Evolutionary conservation across 2,888 invertebrate genomes (phyloP).

Genomic region (Parapristionchus giblindavisi): DNA sequence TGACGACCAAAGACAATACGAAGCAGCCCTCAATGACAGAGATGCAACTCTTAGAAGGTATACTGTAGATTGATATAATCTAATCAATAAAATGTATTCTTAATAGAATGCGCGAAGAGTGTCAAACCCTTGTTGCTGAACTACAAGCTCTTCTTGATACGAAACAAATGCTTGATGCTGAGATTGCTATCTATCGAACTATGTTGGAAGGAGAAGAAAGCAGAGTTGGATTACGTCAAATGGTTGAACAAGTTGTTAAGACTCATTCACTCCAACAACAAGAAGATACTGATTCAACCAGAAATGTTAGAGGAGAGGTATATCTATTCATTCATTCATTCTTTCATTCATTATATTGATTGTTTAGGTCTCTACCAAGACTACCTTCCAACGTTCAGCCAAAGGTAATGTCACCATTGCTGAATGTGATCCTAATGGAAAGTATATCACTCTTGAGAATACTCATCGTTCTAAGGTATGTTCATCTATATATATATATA

Average conservation of each 20-base stretch:
- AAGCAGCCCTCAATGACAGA: constrained; percentile 70
- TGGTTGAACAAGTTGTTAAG: constrained; percentile 70
- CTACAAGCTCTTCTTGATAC: constrained; percentile 72
- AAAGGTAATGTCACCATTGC: constrained; percentile 72
- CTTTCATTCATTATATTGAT: not conserved
- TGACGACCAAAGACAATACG: constrained; percentile 71
- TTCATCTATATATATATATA: not conserved
- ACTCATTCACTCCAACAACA: constrained; percentile 70
- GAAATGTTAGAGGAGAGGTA: constrained; percentile 68
- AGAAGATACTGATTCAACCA: constrained; percentile 68
- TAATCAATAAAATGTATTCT: not conserved
- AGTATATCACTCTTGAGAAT: constrained; percentile 74
- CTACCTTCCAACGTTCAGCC: constrained; percentile 74
- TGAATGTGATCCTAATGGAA: constrained; percentile 73
- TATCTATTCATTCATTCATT: too few species aligned
- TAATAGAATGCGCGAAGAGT: constrained; percentile 69
- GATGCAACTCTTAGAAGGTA: constrained; percentile 68
- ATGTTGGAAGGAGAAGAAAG: constrained; percentile 74
- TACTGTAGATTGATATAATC: not conserved
- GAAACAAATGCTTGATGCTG: constrained; percentile 74
- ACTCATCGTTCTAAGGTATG: constrained; percentile 69
- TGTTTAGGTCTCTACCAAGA: constrained; percentile 71
- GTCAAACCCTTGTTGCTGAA: constrained; percentile 70
- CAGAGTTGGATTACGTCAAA: constrained; percentile 60
- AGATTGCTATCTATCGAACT: constrained; percentile 75